Evolutionary conservation across 2,888 invertebrate species (phyloP).

Genomic region (Dione juno): DNA sequence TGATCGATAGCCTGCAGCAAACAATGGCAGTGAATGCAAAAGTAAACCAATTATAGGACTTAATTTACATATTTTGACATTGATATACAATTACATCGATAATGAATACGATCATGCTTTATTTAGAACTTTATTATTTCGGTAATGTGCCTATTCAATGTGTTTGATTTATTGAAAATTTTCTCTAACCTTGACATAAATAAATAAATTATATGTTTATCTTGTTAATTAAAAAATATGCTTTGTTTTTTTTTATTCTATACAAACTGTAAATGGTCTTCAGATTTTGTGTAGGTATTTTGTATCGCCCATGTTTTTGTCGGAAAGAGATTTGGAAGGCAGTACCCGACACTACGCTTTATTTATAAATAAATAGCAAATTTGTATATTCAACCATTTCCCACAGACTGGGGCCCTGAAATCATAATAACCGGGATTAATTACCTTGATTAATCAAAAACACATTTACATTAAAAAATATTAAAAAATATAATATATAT

Average conservation of each 20-base stretch:
- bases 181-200: conserved; percentile 38
- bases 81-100: conserved; percentile 39
- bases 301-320: too few relatives aligned
- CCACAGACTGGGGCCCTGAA: too few relatives aligned
- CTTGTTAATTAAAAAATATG: neutral
- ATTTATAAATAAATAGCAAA: too few relatives aligned
- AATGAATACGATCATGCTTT: conserved; percentile 23
- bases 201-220: neutral
- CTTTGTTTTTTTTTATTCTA: neutral
- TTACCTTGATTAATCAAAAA: too few relatives aligned
- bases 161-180: conserved; percentile 15
- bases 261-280: too few relatives aligned
- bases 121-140: conserved; percentile 33
- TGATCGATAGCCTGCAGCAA: conserved; percentile 49
- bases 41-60: conserved; percentile 40
- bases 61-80: conserved; percentile 43
- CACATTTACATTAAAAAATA: too few relatives aligned
- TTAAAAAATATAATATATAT: too few relatives aligned
- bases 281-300: too few relatives aligned
- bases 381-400: too few relatives aligned
- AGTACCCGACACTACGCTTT: too few relatives aligned
- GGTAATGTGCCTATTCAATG: conserved; percentile 22
- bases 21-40: conserved; percentile 39
- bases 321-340: too few relatives aligned
- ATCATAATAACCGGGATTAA: too few relatives aligned